A percentile compares a stretch with the other conserved stretches of the same genome.
Evolutionary conservation across 2,888 invertebrate species (phyloP).

Genomic region (Parnassius glacialis): DNA sequence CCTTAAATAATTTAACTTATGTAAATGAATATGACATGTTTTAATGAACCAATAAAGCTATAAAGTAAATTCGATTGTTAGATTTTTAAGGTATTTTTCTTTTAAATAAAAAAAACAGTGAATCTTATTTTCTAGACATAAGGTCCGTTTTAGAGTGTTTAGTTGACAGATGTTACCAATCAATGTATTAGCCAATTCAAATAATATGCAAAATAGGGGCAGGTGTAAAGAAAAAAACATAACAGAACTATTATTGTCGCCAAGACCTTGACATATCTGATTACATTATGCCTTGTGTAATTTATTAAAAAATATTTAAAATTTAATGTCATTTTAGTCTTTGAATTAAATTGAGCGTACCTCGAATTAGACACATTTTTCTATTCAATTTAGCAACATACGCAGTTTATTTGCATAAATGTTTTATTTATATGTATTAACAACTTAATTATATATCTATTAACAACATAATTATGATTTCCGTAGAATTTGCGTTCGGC

Average conservation of each 20-base stretch:
- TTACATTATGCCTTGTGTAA: neutral
- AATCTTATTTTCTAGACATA: neutral
- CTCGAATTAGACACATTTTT: too few species aligned
- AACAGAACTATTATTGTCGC: conserved; percentile 2
- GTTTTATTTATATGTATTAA: too few species aligned
- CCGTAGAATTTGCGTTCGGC: too few species aligned
- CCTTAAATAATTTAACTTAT: neutral
- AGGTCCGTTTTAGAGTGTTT: neutral
- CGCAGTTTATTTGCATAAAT: too few species aligned
- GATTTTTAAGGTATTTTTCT: neutral
- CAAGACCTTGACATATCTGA: conserved; percentile 11
- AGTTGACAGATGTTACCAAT: conserved; percentile 16
- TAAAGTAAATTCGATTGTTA: conserved; percentile 1
- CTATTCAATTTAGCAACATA: too few species aligned
- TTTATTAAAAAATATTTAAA: too few species aligned
- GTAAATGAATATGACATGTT: neutral
- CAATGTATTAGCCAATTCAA: conserved; percentile 10
- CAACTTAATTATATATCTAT: too few species aligned
- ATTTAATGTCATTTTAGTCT: too few species aligned
- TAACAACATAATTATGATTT: too few species aligned
- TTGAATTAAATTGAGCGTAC: too few species aligned
- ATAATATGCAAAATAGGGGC: conserved; percentile 16
- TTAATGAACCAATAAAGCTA: neutral
- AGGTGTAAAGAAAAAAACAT: conserved; percentile 10
- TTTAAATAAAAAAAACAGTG: neutral